Evolutionary conservation across 2,113 vertebrate genomes (phyloP), one percentile per base, ranked within the genome.

Genomic region (Orthonyx spaldingii): DNA sequence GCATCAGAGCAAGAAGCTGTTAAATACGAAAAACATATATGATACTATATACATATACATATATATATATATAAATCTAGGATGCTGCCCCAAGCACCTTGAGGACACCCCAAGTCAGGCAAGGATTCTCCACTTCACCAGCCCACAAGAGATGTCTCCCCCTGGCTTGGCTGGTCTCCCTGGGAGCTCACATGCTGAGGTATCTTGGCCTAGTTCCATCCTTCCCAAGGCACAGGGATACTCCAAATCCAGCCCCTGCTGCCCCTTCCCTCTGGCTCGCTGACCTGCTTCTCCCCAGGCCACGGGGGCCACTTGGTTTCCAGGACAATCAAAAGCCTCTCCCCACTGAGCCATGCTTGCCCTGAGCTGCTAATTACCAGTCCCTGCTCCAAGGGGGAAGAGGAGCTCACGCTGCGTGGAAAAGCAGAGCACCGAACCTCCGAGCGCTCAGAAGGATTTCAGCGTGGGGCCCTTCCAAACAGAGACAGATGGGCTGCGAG

Each of bases 401-500:
- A 16, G 59, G 50, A 74, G 69, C 61, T 87, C 65, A 13, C 0
- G 9, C 74, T 64, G 71, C 2, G 7, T 4, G 3, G 89, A 41
- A 32, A 70, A 79, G 69, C 79, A 27, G 37, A 84, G 64, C 79
- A 9, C 41, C 13, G 37, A 78, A 90, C 21, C 71, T 95, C 56
- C 17, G 55, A 85, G 64, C 3, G 3, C 94, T 68, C 23, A 17
- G 79, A 89, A 72, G 94, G 87, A 84, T 94, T 88, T 44, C 84
- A 89, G 91, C 61, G 13, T 64, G 28, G 72, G 80, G 72, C 70
- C 86, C 57, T 91, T 92, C 88, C 94, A 79, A 87, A 83, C 65
- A 69, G 59, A 89, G 90, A 78, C 91, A 97, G 97, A 94, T 92
- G 94, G 90, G 96, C 97, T 89, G 78, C 6, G 20, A 57, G 63